These are phyloP conservation scores for Coregonus suidteri DNA, from an alignment of 2,797 vertebrate species.

Conservation along the genomic window DNA sequence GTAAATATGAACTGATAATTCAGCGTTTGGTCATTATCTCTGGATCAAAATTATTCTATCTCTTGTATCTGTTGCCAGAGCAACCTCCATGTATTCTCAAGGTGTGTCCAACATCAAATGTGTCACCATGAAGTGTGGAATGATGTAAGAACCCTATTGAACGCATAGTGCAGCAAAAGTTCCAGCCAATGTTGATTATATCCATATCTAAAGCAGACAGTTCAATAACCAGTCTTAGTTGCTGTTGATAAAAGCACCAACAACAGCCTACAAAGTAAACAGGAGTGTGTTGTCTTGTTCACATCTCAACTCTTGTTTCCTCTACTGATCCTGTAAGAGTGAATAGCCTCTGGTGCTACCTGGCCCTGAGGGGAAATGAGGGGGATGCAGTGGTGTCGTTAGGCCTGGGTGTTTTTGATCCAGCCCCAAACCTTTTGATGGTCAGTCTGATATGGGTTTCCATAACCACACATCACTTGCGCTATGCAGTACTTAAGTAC, in stretches of 20 bases:
- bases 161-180: background rate
- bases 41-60: slow-evolving; percentile 4
- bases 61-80: slow-evolving; percentile 1
- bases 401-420: too few relatives aligned
- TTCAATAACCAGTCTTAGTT: background rate
- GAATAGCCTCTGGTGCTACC: background rate
- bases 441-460: too few relatives aligned
- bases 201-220: background rate
- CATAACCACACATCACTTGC: too few relatives aligned
- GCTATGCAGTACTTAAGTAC: too few relatives aligned
- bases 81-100: background rate
- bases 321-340: background rate
- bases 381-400: background rate
- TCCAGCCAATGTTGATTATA: background rate
- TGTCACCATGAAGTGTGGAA: background rate
- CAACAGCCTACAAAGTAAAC: background rate
- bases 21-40: background rate
- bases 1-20: slow-evolving; percentile 20
- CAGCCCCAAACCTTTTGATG: too few relatives aligned
- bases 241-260: background rate
- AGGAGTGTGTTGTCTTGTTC: slow-evolving; percentile 3
- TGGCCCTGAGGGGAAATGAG: background rate
- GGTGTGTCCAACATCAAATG: background rate
- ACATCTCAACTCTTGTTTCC: background rate
- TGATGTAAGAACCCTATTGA: background rate